Conservation (phyloP, 2,113 vertebrate species). For the Prolemur simus region DNA sequence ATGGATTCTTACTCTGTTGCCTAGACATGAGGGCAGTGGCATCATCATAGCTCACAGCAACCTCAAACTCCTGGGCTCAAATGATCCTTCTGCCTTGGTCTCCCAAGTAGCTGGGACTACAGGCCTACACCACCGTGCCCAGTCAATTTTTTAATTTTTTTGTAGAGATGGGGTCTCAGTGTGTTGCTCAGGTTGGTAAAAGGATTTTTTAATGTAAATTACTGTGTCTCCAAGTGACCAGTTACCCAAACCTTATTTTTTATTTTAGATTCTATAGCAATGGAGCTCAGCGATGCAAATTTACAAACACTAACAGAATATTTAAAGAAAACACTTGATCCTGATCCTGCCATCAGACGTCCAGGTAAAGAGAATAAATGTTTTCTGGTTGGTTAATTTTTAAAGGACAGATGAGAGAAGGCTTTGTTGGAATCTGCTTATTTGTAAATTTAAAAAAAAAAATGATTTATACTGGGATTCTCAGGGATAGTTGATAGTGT, state of each 20-base stretch:
- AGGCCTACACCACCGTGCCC: no score
- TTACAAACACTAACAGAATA: conserved; percentile 96
- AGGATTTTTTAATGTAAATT: not conserved
- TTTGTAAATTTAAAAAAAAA: not conserved
- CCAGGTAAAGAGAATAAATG: conserved; percentile 88
- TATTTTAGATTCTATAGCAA: conserved; percentile 83
- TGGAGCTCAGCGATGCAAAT: conserved; percentile 98
- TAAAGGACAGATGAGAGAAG: not conserved
- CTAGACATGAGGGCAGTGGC: no score
- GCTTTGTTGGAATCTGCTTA: not conserved
- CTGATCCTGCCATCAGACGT: conserved; percentile 94
- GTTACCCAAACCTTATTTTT: conserved; percentile 25
- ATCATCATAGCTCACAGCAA: no score
- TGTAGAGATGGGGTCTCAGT: no score
- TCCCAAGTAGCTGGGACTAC: no score
- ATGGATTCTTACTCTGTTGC: no score
- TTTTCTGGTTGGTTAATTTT: conserved; percentile 26
- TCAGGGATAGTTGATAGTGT: not conserved
- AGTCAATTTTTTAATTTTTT: no score
- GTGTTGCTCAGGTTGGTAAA: not conserved
- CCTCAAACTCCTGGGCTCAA: no score
- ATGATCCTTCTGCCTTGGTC: no score
- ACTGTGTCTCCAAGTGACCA: not conserved
- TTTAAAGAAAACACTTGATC: conserved; percentile 96
- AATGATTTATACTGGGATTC: not conserved